Base-by-base conservation (phyloP, 2,797 vertebrate genomes). In the Lerista edwardsae region DNA sequence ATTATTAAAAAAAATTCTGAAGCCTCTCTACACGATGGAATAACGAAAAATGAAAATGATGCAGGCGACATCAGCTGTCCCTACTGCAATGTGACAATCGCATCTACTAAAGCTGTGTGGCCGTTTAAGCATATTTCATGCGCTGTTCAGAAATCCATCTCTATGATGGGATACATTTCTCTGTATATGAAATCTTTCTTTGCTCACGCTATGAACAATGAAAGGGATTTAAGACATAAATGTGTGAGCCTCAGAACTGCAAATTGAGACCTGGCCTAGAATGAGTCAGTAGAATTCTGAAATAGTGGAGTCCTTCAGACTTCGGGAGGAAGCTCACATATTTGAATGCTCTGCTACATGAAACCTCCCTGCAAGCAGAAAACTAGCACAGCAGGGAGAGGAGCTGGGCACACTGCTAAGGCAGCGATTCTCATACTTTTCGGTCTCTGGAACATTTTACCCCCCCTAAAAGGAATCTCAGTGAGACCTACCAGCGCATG, bases 21-120 rank as follows among this genome's bases (percentile, higher is more conserved):
- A 72, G 4, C 34, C 51, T 75, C 84, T 88, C 39, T 1, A 1
- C 74, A 67, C 59, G 34, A 10, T 86, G n/a, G 80, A 81, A 23
- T 80, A 19, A 1, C 25, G 67, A 25, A 19, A 1, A 83, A 90
- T 86, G 65, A 31, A 80, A n/a, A 25, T 71, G 62, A 82, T 41
- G 0, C 17, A 88, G 87, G 87, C 36, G 6, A 84, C 82, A 59
- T 1, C 31, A 34, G 72, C 11, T 91, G 21, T 67, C 10, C 65
- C 17, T 61, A 41, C 3, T 0, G 0, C 7, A 71, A 1, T 4
- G 1, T 23, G 14, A 83, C 78, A 79, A 3, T 84, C 57, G 1
- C 34, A 64, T 80, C 84, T 89, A 14, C 17, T 82, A 83, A 39
- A n/a, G 1, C 6, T 62, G 61, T 12, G 80, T n/a, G 77, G 80